A percentile compares a stretch with the other conserved stretches of the same genome.
These are phyloP conservation scores for Pyxicephalus adspersus DNA, from an alignment of 2,113 vertebrate species.

Conservation along the genomic window DNA sequence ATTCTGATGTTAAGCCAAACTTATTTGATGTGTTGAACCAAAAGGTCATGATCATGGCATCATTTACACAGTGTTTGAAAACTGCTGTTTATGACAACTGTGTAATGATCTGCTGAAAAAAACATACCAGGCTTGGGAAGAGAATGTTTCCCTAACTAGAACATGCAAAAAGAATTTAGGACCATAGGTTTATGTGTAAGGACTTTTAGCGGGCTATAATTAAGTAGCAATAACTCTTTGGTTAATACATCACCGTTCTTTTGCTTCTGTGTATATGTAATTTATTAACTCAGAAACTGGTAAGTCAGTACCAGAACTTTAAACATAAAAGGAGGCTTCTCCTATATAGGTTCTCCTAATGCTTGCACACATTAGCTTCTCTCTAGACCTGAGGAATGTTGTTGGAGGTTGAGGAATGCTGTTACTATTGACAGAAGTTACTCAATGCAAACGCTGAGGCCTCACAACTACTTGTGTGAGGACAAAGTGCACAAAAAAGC, in stretches of 20 bases:
- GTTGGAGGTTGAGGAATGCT: slow-evolving; percentile 32
- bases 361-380: slow-evolving; percentile 10
- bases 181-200: slow-evolving; percentile 9
- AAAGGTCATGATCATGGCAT: neutral
- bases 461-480: neutral
- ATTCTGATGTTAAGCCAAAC: neutral
- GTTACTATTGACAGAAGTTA: slow-evolving; percentile 16
- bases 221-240: slow-evolving; percentile 15
- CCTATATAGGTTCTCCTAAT: neutral
- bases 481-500: neutral
- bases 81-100: neutral
- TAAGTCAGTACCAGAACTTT: neutral
- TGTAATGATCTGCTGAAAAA: neutral
- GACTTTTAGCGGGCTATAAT: slow-evolving; percentile 19
- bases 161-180: slow-evolving; percentile 17
- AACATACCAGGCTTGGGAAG: neutral
- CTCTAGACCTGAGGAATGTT: slow-evolving; percentile 32
- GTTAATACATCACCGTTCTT: slow-evolving; percentile 34
- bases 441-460: slow-evolving; percentile 2
- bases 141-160: neutral
- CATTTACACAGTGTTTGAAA: neutral
- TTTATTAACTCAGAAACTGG: slow-evolving; percentile 15
- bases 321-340: no score
- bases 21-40: neutral
- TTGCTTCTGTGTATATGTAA: slow-evolving; percentile 13